Evolutionary conservation across 92 coral and sea anemone genomes (phyloP).

Genomic region (Muricea muricata): DNA sequence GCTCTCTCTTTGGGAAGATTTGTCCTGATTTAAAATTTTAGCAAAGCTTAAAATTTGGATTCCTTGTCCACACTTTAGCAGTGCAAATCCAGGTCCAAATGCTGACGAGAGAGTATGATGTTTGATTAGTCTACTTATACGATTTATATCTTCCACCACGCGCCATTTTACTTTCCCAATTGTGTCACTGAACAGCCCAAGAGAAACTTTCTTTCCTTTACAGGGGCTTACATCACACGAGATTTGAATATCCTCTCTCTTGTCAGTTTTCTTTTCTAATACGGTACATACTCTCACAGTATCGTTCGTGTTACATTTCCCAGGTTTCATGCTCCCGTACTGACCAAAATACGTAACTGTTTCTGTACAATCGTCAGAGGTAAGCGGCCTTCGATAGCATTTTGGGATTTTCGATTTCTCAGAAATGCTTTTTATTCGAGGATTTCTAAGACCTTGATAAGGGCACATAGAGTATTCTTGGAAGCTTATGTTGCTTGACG

Average conservation of each 20-base stretch:
- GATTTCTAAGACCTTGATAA: constrained; percentile 53
- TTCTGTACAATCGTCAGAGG: not conserved
- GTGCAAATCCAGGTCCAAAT: constrained; percentile 20
- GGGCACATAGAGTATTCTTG: constrained; percentile 53
- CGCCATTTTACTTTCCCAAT: constrained; percentile 15
- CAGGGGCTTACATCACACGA: not conserved
- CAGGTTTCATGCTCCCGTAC: not conserved
- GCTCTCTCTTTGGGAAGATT: not conserved
- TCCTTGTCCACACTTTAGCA: constrained; percentile 11
- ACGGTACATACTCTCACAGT: not conserved
- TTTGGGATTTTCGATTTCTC: not conserved
- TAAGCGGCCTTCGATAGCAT: not conserved
- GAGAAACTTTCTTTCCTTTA: not conserved
- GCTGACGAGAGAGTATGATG: not conserved
- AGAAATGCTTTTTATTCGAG: not conserved
- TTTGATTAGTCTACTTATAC: not conserved
- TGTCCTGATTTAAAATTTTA: not conserved
- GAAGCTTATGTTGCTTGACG: constrained; percentile 30
- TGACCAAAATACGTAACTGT: not conserved
- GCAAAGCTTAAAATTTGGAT: constrained; percentile 3
- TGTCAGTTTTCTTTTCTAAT: not conserved
- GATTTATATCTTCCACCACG: not conserved
- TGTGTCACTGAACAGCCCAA: constrained; percentile 1
- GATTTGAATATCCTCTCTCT: not conserved
- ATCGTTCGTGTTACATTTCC: not conserved